These are phyloP conservation scores for Sminthurides aquaticus DNA, from an alignment of 2,888 invertebrate species.

Conservation along the genomic window DNA sequence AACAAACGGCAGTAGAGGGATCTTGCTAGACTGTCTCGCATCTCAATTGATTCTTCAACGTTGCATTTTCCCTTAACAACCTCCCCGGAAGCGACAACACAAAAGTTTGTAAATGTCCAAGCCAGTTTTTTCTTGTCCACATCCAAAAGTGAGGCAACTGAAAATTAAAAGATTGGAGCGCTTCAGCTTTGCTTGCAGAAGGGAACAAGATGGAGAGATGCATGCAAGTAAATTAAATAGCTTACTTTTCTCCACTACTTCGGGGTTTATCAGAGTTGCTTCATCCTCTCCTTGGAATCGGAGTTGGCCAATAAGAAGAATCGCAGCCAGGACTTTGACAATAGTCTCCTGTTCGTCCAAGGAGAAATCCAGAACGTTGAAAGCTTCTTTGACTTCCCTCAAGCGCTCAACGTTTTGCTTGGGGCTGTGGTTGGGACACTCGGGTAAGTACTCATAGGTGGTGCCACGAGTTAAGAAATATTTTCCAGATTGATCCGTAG, in stretches of 20 bases:
- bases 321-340: constrained; percentile 63
- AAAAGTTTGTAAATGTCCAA: constrained; percentile 81
- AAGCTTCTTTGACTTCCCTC: constrained; percentile 34
- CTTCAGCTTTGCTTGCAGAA: no score
- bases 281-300: constrained; percentile 62
- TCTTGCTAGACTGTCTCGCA: constrained; percentile 76
- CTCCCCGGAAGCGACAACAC: constrained; percentile 66
- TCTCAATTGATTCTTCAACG: constrained; percentile 71
- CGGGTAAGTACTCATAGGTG: constrained; percentile 66
- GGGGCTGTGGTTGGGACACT: constrained; percentile 52
- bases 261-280: constrained; percentile 65
- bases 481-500: constrained; percentile 58
- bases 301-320: constrained; percentile 71
- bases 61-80: constrained; percentile 63
- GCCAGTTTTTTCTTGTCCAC: constrained; percentile 72
- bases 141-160: constrained; percentile 65
- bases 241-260: constrained; percentile 57
- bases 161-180: constrained; percentile 25
- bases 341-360: constrained; percentile 63
- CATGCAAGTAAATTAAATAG: background rate
- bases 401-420: constrained; percentile 32
- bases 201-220: no score
- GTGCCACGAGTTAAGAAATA: constrained; percentile 62
- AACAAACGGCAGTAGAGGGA: constrained; percentile 75
- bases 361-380: constrained; percentile 58